These are phyloP conservation scores for Lochmaea capreae DNA, from an alignment of 2,888 invertebrate species.

Conservation along the genomic window DNA sequence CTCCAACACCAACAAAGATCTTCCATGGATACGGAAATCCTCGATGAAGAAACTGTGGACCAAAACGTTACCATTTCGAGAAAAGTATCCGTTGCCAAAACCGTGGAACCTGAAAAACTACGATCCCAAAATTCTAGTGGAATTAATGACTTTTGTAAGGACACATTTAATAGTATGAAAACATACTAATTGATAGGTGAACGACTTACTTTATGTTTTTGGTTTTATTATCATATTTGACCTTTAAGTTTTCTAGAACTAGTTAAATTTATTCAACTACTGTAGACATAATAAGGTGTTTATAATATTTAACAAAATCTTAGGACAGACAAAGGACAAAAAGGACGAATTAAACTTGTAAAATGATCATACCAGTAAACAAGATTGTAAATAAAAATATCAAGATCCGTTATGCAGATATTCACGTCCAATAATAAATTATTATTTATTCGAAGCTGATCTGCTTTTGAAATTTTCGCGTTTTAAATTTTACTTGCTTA, in stretches of 20 bases:
- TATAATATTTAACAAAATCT: too few species aligned
- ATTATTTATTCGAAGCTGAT: slow-evolving; percentile 3
- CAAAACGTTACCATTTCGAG: slow-evolving; percentile 58
- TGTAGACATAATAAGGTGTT: neutral
- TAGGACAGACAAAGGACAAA: neutral
- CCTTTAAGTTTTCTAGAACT: too few species aligned
- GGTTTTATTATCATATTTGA: too few species aligned
- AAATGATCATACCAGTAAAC: slow-evolving; percentile 1
- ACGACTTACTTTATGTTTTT: too few species aligned
- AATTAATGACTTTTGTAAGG: too few species aligned
- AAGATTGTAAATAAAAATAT: slow-evolving; percentile 2
- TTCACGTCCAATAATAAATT: neutral
- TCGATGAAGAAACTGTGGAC: slow-evolving; percentile 78
- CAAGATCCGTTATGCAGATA: slow-evolving; percentile 6
- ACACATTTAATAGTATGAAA: too few species aligned
- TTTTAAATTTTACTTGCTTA: slow-evolving; percentile 21
- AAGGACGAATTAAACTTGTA: neutral
- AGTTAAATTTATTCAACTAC: neutral
- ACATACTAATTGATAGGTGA: too few species aligned
- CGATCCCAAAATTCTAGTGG: too few species aligned
- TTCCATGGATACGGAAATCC: slow-evolving; percentile 85
- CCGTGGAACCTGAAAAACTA: neutral
- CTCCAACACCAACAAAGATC: slow-evolving; percentile 88
- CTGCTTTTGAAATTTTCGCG: slow-evolving; percentile 3
- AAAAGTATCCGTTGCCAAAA: slow-evolving; percentile 32